A percentile compares a stretch with the other conserved stretches of the same genome.
These are phyloP conservation scores for Cephus rjabovi DNA, from an alignment of 2,888 invertebrate species.

Conservation along the genomic window DNA sequence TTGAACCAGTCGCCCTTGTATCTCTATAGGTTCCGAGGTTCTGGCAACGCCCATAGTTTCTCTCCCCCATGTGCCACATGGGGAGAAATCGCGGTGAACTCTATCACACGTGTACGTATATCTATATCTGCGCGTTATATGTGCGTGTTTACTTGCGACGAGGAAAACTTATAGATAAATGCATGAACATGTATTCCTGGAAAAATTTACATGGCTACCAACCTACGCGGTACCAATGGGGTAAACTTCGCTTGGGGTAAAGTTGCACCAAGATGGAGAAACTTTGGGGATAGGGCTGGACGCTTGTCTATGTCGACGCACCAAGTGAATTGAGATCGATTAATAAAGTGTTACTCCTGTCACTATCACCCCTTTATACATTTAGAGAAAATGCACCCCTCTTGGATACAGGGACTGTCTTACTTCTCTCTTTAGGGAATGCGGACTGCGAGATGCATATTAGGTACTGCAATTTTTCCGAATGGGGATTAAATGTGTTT, in stretches of 20 bases:
- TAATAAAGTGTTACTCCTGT: not conserved
- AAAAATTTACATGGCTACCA: not conserved
- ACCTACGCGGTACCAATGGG: not conserved
- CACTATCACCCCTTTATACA: not conserved
- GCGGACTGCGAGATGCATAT: not conserved
- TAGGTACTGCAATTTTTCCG: not conserved
- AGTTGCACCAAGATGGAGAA: not conserved
- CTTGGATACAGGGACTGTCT: not conserved
- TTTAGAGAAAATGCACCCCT: not conserved
- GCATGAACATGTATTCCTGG: not conserved
- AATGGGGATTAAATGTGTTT: not conserved
- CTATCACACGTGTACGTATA: not conserved
- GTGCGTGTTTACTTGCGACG: not conserved
- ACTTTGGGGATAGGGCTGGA: not conserved
- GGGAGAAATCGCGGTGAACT: not conserved
- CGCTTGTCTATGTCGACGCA: not conserved
- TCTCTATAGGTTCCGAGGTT: conserved; percentile 17
- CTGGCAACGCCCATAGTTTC: not conserved
- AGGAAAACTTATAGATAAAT: not conserved
- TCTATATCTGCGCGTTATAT: not conserved
- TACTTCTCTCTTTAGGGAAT: not conserved
- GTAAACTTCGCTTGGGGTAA: not conserved
- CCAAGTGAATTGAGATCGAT: not conserved
- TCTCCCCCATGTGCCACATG: not conserved
- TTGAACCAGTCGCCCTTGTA: conserved; percentile 8